phyloP scores from a whole-genome alignment of 64 coral and sea anemone genomes.

The Catalaphyllia jardinei region DNA sequence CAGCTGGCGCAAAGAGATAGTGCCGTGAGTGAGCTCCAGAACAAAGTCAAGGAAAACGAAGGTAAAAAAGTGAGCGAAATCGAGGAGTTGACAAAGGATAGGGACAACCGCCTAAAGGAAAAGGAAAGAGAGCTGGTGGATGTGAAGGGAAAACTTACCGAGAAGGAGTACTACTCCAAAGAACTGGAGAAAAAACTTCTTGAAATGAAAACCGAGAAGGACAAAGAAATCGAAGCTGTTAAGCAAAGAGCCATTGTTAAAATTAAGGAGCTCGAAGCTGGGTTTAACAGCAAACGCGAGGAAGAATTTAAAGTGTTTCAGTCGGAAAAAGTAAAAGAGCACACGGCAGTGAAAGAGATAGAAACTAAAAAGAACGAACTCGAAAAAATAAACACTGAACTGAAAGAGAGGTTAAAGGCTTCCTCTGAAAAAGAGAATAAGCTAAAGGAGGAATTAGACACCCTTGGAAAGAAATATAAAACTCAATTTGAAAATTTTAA shows the following conservation, averaged over 20 bases:
- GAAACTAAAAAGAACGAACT: slow-evolving; percentile 59
- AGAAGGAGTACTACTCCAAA: slow-evolving; percentile 93
- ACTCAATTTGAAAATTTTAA: slow-evolving; percentile 75
- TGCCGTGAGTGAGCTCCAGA: slow-evolving; percentile 54
- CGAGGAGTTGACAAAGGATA: slow-evolving; percentile 58
- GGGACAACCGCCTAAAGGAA: slow-evolving; percentile 81
- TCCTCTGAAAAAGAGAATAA: slow-evolving; percentile 30
- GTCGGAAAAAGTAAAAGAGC: slow-evolving; percentile 69
- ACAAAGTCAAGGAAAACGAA: slow-evolving; percentile 63
- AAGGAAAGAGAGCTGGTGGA: slow-evolving; percentile 87
- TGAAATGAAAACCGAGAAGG: slow-evolving; percentile 82
- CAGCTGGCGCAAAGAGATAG: slow-evolving; percentile 13
- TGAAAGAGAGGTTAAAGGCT: slow-evolving; percentile 56
- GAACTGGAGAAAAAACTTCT: slow-evolving; percentile 90
- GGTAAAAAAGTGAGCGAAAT: slow-evolving; percentile 57
- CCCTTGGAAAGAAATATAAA: slow-evolving; percentile 53
- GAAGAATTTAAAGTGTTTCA: slow-evolving; percentile 81
- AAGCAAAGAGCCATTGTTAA: slow-evolving; percentile 63
- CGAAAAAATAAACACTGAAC: slow-evolving; percentile 57
- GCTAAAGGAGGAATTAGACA: slow-evolving; percentile 53
- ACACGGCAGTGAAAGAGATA: slow-evolving; percentile 42
- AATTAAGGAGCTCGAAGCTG: slow-evolving; percentile 63
- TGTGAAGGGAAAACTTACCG: slow-evolving; percentile 85
- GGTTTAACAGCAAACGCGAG: slow-evolving; percentile 47
- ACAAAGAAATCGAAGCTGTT: slow-evolving; percentile 71